These are phyloP conservation scores for Drosophila ogumai DNA, from an alignment of 1,140 invertebrate genomes.

Conservation along the genomic window DNA sequence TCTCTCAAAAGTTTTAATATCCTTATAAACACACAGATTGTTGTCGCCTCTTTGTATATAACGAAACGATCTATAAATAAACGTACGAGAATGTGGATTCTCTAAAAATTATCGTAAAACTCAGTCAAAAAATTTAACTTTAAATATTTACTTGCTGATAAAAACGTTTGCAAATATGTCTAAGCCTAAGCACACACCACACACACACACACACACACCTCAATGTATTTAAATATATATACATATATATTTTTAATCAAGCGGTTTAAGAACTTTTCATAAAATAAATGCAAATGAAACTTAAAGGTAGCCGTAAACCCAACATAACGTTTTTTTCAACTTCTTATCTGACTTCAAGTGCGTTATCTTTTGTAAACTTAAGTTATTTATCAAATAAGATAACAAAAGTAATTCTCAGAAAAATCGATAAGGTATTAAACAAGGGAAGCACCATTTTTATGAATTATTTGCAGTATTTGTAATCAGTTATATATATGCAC, in stretches of 20 bases:
- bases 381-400: constrained; percentile 4
- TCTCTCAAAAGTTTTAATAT: constrained; percentile 12
- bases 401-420: background rate
- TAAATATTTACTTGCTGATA: constrained; percentile 39
- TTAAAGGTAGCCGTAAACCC: constrained; percentile 69
- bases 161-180: constrained; percentile 28
- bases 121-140: constrained; percentile 18
- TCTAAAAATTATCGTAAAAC: constrained; percentile 49
- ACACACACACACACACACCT: constrained; percentile 30
- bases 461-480: too few species aligned
- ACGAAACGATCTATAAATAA: constrained; percentile 36
- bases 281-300: constrained; percentile 62
- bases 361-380: background rate
- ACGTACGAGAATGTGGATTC: constrained; percentile 44
- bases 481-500: too few species aligned
- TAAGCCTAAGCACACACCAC: constrained; percentile 34
- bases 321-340: constrained; percentile 9
- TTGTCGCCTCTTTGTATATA: constrained; percentile 63
- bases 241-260: constrained; percentile 55
- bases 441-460: background rate
- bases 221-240: constrained; percentile 55
- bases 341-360: background rate
- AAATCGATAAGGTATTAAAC: background rate
- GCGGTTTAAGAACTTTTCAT: constrained; percentile 60
- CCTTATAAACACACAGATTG: constrained; percentile 7